Base-by-base conservation (phyloP, 2,888 invertebrate genomes). In the Drosophila prostipennis region DNA sequence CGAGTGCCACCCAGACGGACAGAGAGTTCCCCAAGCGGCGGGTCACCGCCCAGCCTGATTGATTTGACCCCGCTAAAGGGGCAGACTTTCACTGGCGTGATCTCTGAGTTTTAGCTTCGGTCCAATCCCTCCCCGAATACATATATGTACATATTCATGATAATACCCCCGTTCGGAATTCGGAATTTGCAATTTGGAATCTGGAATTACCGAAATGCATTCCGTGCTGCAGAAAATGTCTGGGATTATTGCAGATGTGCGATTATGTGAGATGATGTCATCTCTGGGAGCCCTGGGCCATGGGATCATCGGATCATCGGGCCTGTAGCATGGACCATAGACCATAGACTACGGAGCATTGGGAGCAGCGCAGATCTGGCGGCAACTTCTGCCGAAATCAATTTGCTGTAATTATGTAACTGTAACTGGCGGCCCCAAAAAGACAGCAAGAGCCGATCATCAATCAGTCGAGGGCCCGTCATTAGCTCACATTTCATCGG, bases 331-430 rank as follows among this genome's bases (percentile, higher is more conserved):
- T 19, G 19, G 19, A 19, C 10, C 8, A 7, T 14, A 8, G 39
- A 29, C n/a, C n/a, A n/a, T n/a, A 7, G 43, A 29, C n/a, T 8
- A n/a, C 14, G 34, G 34, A 19, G 23, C 63, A 67, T 80, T 80
- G 80, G 87, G 77, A 78, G 75, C 79, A 80, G 19, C 60, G 55
- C 58, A 78, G 37, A 80, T 64, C 84, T 80, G 65, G 65, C 55
- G 81, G 87, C 84, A 53, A 58, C 63, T 26, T 72, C 48, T 54
- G 48, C 37, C 74, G 29, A 85, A 87, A 81, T 88, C 80, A 82
- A 88, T 81, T 86, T 72, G 68, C 49, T 64, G 60, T 86, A 87
- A 88, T 81, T 88, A 83, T 80, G 84, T 88, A 81, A 81, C 89
- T 74, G 80, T 81, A 72, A 67, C 86, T 77, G 74, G 46, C 68